Percentiles rank a stretch among this genome's conserved stretches.
phyloP scores from a whole-genome alignment of 2,888 invertebrate species.

The Capitulum mitella region DNA sequence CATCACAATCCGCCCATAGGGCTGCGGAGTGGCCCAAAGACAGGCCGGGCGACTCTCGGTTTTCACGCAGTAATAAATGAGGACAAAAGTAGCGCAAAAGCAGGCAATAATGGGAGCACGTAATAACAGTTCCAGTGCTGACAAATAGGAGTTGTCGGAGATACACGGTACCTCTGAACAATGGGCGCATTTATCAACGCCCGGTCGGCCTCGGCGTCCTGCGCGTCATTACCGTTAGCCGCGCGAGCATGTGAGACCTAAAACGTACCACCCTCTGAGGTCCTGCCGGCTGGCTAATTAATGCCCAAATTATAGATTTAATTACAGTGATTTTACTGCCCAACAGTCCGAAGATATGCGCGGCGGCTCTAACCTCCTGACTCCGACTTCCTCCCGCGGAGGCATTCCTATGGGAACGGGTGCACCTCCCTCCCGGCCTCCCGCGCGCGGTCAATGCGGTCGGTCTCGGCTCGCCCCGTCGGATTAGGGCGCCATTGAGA shows the following conservation, averaged over 20 bases:
- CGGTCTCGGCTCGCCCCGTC: not conserved
- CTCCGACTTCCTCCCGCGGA: not conserved
- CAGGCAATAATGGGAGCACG: slow-evolving; percentile 11
- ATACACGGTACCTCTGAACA: not conserved
- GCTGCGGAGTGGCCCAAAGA: not conserved
- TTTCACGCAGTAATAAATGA: not conserved
- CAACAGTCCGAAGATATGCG: not conserved
- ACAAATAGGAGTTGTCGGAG: slow-evolving; percentile 17
- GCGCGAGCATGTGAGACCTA: not conserved
- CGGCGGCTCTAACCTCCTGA: not conserved
- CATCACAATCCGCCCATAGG: not conserved
- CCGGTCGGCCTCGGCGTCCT: not conserved
- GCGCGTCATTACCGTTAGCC: not conserved
- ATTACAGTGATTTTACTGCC: slow-evolving; percentile 13
- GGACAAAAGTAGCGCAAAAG: slow-evolving; percentile 11
- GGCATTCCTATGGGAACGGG: not conserved
- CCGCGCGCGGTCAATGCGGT: not conserved
- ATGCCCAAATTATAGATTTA: slow-evolving; percentile 14
- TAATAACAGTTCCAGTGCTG: slow-evolving; percentile 20
- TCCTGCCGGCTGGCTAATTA: not conserved
- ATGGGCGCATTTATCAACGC: not conserved
- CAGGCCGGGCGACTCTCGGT: not conserved
- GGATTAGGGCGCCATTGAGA: too few species aligned
- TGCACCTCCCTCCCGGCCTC: not conserved
- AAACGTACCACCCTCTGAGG: not conserved